phyloP scores from a whole-genome alignment of 1,140 invertebrate genomes.

The Hyles vespertilio region DNA sequence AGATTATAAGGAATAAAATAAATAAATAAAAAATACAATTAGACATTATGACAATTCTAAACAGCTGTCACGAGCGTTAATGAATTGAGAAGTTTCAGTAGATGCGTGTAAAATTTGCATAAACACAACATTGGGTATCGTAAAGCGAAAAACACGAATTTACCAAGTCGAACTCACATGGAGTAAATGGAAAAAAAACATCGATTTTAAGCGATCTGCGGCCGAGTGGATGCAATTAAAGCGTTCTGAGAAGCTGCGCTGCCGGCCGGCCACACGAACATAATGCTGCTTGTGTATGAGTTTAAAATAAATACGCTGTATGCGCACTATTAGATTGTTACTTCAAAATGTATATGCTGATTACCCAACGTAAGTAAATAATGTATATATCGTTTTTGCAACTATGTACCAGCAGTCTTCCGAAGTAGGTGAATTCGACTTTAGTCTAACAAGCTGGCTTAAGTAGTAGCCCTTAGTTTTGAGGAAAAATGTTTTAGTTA shows the following conservation, averaged over 20 bases:
- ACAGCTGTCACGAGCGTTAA: slow-evolving; percentile 44
- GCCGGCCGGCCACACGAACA: slow-evolving; percentile 46
- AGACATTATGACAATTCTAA: slow-evolving; percentile 5
- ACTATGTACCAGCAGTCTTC: too few species aligned
- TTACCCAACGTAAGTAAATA: too few species aligned
- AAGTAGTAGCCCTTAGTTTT: too few species aligned
- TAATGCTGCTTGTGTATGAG: slow-evolving; percentile 20
- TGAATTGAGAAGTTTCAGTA: slow-evolving; percentile 72
- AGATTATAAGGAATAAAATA: too few species aligned
- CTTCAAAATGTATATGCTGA: too few species aligned
- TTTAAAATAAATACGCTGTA: too few species aligned
- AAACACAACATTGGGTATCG: slow-evolving; percentile 65
- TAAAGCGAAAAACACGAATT: slow-evolving; percentile 59
- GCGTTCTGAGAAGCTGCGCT: slow-evolving; percentile 60
- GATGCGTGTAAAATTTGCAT: slow-evolving; percentile 72
- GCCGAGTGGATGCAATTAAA: slow-evolving; percentile 69
- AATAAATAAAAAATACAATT: slow-evolving; percentile 1
- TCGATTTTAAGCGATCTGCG: slow-evolving; percentile 72
- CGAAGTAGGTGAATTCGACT: too few species aligned
- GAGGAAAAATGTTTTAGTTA: too few species aligned
- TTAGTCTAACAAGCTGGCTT: too few species aligned
- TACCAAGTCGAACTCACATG: slow-evolving; percentile 55
- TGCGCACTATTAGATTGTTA: too few species aligned
- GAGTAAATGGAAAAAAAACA: slow-evolving; percentile 70
- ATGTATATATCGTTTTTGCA: too few species aligned